phyloP scores from a whole-genome alignment of 2,888 invertebrate genomes.

The Andrena flavipes region DNA sequence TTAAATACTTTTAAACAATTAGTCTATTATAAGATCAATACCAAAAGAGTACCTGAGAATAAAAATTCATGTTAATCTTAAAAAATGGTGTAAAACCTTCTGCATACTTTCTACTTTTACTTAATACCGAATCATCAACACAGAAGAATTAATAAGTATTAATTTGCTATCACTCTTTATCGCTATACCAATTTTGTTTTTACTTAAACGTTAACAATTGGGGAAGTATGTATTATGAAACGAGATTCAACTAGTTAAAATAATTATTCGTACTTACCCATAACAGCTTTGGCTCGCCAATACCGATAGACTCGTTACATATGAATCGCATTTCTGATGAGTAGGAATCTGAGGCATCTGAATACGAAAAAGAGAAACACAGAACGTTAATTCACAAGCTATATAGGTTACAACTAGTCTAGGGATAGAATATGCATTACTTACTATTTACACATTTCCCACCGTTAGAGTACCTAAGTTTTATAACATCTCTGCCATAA shows the following conservation, averaged over 20 bases:
- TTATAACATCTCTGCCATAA: constrained; percentile 73
- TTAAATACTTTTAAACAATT: constrained; percentile 18
- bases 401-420: constrained; percentile 1
- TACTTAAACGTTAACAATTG: not conserved
- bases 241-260: not conserved
- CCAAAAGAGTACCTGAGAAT: constrained; percentile 50
- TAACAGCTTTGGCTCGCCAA: constrained; percentile 71
- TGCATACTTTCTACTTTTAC: not conserved
- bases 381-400: constrained; percentile 33
- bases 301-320: constrained; percentile 69
- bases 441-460: constrained; percentile 74
- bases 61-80: constrained; percentile 38
- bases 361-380: constrained; percentile 12
- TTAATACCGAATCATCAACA: not conserved
- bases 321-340: constrained; percentile 73
- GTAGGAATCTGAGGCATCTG: constrained; percentile 68
- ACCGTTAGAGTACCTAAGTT: constrained; percentile 73
- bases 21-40: constrained; percentile 32
- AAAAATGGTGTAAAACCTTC: not conserved
- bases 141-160: not conserved
- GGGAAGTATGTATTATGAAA: not conserved
- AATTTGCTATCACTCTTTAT: too few species aligned
- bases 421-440: constrained; percentile 32
- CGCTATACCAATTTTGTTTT: not conserved
- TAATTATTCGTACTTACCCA: constrained; percentile 72